Evolutionary conservation across 2,797 vertebrate species (phyloP).

Genomic region (Acestrorhynchus altus): DNA sequence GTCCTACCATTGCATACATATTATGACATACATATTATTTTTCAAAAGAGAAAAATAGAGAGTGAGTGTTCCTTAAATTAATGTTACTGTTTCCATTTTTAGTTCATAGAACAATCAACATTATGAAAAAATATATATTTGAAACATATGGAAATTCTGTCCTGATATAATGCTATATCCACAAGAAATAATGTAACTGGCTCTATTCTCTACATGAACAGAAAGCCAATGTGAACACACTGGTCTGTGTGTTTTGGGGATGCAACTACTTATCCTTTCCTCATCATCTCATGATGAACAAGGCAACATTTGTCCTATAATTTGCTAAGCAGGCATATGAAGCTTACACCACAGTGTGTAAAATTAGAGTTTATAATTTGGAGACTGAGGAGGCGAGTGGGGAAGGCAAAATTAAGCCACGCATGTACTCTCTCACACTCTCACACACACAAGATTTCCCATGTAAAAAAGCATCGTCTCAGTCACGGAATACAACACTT

Average conservation of each 20-base stretch:
- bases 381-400: background rate
- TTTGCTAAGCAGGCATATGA: conserved; percentile 66
- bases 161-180: no score
- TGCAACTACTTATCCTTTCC: background rate
- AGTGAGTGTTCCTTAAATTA: no score
- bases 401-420: background rate
- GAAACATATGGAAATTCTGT: no score
- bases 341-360: conserved; percentile 47
- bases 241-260: background rate
- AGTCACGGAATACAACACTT: background rate
- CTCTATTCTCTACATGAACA: background rate
- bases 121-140: no score
- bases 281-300: conserved; percentile 48
- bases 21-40: no score
- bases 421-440: no score
- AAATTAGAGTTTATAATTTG: conserved; percentile 63
- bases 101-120: no score
- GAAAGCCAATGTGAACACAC: background rate
- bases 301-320: conserved; percentile 67
- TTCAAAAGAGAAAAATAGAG: no score
- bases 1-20: no score
- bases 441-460: background rate
- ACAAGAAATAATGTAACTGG: background rate
- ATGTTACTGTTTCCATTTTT: no score
- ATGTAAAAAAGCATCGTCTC: conserved; percentile 1